Conservation (phyloP, 2,888 invertebrate genomes). For the Brenthis hecate region DNA sequence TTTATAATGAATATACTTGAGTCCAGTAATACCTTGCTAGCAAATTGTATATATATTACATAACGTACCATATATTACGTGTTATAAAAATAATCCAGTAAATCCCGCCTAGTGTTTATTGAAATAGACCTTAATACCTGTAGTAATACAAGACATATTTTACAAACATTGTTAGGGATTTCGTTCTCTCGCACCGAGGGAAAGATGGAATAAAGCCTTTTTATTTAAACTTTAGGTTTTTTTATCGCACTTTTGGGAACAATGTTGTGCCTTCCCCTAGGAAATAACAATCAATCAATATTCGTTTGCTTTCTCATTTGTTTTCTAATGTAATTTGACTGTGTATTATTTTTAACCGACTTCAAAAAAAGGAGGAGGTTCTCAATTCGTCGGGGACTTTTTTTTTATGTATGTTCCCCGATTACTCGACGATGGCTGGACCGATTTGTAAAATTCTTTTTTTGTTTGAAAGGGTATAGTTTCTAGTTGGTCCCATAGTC, state of each 20-base stretch:
- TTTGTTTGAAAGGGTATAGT: too few species aligned
- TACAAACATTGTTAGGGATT: constrained; percentile 57
- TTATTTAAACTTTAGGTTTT: constrained; percentile 59
- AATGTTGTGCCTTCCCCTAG: constrained; percentile 63
- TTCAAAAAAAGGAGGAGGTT: too few species aligned
- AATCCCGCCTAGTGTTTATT: constrained; percentile 31
- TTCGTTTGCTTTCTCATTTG: constrained; percentile 17
- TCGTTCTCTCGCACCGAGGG: constrained; percentile 5
- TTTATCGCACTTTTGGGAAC: constrained; percentile 63
- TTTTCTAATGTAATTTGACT: neutral
- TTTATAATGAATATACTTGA: too few species aligned
- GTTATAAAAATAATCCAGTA: constrained; percentile 28
- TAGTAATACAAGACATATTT: constrained; percentile 51
- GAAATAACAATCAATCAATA: constrained; percentile 62
- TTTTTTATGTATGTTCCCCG: too few species aligned
- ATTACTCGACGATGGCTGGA: too few species aligned
- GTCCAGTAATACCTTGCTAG: neutral
- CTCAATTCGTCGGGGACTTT: too few species aligned
- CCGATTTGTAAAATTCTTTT: too few species aligned
- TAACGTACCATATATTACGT: neutral
- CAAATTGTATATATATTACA: neutral
- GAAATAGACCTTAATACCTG: constrained; percentile 30
- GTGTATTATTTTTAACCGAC: too few species aligned
- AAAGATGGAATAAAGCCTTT: constrained; percentile 58
- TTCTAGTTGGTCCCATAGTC: too few species aligned